A percentile compares a stretch with the other conserved stretches of the same genome.
Evolutionary conservation across 2,113 vertebrate genomes (phyloP).

Genomic region (Callithrix jacchus): DNA sequence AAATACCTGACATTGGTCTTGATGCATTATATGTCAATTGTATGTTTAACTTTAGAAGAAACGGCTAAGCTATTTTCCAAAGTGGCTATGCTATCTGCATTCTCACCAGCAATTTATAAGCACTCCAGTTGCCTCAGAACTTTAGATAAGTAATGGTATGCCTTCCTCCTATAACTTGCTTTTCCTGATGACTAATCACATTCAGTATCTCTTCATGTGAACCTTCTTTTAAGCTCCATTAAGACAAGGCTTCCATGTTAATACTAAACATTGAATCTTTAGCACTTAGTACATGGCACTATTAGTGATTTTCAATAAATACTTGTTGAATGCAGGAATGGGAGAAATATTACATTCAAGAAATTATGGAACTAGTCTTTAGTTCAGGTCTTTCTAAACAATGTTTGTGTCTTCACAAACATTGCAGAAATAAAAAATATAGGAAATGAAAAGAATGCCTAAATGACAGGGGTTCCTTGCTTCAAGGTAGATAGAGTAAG

Average conservation of each 20-base stretch:
- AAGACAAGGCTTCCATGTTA: not conserved
- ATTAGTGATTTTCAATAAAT: not conserved
- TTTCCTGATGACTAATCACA: slow-evolving; percentile 23
- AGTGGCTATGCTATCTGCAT: not conserved
- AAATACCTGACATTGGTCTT: not conserved
- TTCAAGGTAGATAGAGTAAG: not conserved
- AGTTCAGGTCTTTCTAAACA: not conserved
- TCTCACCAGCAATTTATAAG: not conserved
- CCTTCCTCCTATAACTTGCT: not conserved
- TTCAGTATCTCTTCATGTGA: not conserved
- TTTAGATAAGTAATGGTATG: not conserved
- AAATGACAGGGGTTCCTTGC: not conserved
- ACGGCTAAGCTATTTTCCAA: not conserved
- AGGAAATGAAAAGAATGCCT: not conserved
- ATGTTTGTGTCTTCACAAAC: not conserved
- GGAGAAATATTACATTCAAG: not conserved
- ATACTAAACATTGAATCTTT: not conserved
- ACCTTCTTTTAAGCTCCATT: not conserved
- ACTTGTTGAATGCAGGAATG: not conserved
- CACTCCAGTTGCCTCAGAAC: not conserved
- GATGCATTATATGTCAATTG: not conserved
- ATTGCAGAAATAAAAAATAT: not conserved
- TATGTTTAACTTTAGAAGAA: not conserved
- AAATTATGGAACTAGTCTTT: not conserved
- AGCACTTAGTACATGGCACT: not conserved